Evolutionary conservation across 2,113 vertebrate genomes (phyloP).

Genomic region (Columbina picui): DNA sequence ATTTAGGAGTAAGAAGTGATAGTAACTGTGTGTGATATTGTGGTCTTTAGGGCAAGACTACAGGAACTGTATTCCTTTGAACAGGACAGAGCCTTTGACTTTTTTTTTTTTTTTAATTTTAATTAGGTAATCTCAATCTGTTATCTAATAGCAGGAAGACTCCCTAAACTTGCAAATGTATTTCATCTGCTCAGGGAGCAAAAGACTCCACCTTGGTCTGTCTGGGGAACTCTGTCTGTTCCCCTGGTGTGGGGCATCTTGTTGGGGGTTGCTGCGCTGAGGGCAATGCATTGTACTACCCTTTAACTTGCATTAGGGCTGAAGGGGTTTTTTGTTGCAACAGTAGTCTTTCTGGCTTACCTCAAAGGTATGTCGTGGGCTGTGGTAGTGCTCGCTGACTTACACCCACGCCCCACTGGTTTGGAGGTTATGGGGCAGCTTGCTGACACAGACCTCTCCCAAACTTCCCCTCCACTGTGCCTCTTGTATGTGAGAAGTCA

Average conservation of each 20-base stretch:
- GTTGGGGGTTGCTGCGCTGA: neutral
- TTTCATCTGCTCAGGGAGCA: neutral
- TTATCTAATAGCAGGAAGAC: neutral
- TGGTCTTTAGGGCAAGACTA: neutral
- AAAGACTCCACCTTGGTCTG: neutral
- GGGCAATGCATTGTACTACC: no score
- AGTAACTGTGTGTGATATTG: neutral
- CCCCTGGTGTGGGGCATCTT: neutral
- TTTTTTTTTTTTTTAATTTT: neutral
- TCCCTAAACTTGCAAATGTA: neutral
- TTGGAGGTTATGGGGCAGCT: no score
- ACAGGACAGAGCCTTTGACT: constrained; percentile 9
- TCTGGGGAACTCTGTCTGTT: neutral
- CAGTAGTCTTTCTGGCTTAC: neutral
- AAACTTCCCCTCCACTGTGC: neutral
- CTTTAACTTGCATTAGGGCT: neutral
- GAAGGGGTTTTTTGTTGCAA: neutral
- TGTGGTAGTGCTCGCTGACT: neutral
- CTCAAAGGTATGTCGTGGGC: neutral
- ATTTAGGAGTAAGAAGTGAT: neutral
- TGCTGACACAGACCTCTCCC: neutral
- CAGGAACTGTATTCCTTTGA: constrained; percentile 50
- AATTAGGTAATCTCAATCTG: neutral
- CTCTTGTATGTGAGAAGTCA: neutral
- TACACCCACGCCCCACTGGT: no score